Percentiles rank a stretch among this genome's conserved stretches.
phyloP scores from a whole-genome alignment of 2,797 vertebrate species.

The Hylomyscus alleni region DNA sequence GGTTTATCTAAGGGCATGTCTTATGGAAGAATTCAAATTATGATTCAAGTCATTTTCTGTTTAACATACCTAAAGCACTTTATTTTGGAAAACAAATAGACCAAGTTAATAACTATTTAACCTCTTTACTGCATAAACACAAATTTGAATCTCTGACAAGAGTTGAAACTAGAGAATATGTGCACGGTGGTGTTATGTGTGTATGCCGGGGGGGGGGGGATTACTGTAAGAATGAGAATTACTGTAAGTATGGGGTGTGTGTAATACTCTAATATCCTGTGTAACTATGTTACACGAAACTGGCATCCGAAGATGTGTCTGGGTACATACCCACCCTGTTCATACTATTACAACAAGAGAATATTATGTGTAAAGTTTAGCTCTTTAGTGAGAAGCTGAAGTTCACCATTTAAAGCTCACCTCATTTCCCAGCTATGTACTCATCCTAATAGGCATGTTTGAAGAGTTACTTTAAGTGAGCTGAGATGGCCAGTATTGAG shows the following conservation, averaged over 20 bases:
- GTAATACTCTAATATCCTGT: background rate
- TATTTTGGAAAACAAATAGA: slow-evolving; percentile 1
- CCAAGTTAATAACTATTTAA: slow-evolving; percentile 3
- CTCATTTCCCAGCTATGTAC: background rate
- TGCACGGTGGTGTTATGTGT: background rate
- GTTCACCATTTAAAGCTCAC: background rate
- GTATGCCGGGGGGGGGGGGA: background rate
- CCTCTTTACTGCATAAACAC: slow-evolving; percentile 20
- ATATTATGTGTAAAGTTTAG: background rate
- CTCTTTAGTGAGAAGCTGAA: background rate
- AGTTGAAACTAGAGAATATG: background rate
- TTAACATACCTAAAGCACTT: background rate
- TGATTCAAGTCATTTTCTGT: slow-evolving; percentile 31
- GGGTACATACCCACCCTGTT: background rate
- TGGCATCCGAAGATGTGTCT: background rate
- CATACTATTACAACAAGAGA: too few species aligned
- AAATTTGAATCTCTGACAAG: background rate
- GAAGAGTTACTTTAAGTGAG: slow-evolving; percentile 30
- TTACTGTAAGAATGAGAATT: too few species aligned
- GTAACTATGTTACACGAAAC: background rate
- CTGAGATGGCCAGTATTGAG: background rate
- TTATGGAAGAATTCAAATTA: background rate
- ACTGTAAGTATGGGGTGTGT: background rate
- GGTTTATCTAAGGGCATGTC: background rate
- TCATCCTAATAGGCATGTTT: background rate